A percentile compares a stretch with the other conserved stretches of the same genome.
Evolutionary conservation across 2,888 invertebrate species (phyloP).

Genomic region (Barypeithes pellucidus): DNA sequence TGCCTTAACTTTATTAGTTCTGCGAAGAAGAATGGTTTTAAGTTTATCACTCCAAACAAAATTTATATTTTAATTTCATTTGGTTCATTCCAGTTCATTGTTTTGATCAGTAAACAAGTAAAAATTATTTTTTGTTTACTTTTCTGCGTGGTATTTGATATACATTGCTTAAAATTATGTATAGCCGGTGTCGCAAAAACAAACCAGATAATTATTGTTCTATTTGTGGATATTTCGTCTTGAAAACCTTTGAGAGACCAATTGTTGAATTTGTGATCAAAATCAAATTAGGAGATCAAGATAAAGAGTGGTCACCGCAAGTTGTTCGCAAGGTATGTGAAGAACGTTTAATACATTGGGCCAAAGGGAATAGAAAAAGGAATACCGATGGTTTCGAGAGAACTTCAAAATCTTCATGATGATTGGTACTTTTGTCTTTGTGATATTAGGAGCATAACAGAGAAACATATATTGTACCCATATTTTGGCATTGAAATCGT

Average conservation of each 20-base stretch:
- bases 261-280: slow-evolving; percentile 42
- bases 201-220: slow-evolving; percentile 22
- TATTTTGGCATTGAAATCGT: no score
- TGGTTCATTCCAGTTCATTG: no score
- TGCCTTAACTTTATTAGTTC: no score
- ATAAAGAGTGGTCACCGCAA: slow-evolving; percentile 56
- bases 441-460: slow-evolving; percentile 2
- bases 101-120: no score
- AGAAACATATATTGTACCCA: background rate
- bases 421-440: slow-evolving; percentile 5
- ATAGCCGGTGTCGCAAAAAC: slow-evolving; percentile 19
- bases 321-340: slow-evolving; percentile 49
- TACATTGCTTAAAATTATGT: no score
- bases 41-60: no score
- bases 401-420: slow-evolving; percentile 22
- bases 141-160: no score
- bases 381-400: slow-evolving; percentile 55
- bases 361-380: slow-evolving; percentile 19
- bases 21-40: no score
- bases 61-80: no score
- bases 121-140: no score
- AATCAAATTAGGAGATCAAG: slow-evolving; percentile 55
- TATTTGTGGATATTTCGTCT: slow-evolving; percentile 25
- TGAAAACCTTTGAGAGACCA: slow-evolving; percentile 16
- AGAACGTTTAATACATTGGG: no score